Evolutionary conservation across 2,888 invertebrate genomes (phyloP).

Genomic region (Spisula subtruncata): DNA sequence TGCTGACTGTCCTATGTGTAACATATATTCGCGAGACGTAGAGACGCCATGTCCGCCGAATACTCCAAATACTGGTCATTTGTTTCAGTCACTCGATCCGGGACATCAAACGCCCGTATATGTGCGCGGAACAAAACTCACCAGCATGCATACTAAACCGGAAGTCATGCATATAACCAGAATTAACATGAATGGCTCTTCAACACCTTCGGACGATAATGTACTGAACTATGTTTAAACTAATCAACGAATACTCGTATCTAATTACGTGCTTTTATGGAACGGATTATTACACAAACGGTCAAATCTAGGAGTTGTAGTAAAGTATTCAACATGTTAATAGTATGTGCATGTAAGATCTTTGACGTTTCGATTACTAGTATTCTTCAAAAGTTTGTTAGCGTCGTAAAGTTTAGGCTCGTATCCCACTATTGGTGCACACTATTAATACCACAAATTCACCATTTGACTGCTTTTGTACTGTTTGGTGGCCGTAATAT

Average conservation of each 20-base stretch:
- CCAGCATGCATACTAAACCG: constrained; percentile 13
- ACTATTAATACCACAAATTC: too few relatives aligned
- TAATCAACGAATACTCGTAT: too few relatives aligned
- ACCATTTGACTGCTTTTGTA: too few relatives aligned
- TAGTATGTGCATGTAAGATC: too few relatives aligned
- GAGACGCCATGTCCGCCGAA: constrained; percentile 72
- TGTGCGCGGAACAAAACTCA: background rate
- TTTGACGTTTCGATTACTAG: too few relatives aligned
- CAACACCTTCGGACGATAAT: constrained; percentile 27
- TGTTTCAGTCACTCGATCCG: constrained; percentile 2
- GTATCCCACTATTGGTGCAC: too few relatives aligned
- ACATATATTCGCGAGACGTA: constrained; percentile 59
- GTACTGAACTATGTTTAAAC: constrained; percentile 22
- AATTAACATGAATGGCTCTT: constrained; percentile 58
- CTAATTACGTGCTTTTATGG: background rate
- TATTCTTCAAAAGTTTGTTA: too few relatives aligned
- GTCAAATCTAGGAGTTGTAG: too few relatives aligned
- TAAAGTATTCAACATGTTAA: too few relatives aligned
- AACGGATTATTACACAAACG: background rate
- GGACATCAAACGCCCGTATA: background rate
- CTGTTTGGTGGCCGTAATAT: too few relatives aligned
- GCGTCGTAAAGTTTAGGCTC: too few relatives aligned
- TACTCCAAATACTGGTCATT: constrained; percentile 64
- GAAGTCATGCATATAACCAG: constrained; percentile 63
- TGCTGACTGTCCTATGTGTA: constrained; percentile 74